These are phyloP conservation scores for Bruchidius siliquastri DNA, from an alignment of 2,888 invertebrate species.

Conservation along the genomic window DNA sequence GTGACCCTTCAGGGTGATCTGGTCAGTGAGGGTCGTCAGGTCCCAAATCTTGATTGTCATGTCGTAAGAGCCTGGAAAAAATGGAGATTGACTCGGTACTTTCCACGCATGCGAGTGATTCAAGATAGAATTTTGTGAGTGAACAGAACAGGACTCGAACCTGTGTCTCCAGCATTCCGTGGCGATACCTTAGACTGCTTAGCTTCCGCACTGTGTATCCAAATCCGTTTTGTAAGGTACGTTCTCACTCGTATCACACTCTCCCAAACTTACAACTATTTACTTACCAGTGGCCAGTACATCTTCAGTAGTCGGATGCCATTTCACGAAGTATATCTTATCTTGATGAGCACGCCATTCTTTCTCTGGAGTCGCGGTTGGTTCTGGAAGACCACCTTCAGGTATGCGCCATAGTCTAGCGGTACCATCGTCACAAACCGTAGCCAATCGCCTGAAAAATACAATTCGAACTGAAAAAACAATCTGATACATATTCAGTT, in stretches of 20 bases:
- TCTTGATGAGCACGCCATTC: conserved; percentile 77
- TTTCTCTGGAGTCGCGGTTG: conserved; percentile 69
- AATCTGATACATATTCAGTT: not conserved
- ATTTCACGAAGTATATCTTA: conserved; percentile 87
- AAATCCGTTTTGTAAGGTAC: too few species aligned
- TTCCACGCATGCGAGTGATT: too few species aligned
- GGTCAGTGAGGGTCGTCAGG: conserved; percentile 58
- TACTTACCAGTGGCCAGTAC: conserved; percentile 69
- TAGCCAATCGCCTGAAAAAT: conserved; percentile 54
- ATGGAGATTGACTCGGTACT: not conserved
- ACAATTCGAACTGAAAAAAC: not conserved
- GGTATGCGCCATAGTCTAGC: conserved; percentile 43
- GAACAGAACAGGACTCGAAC: too few species aligned
- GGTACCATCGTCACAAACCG: conserved; percentile 83
- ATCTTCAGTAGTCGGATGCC: conserved; percentile 84
- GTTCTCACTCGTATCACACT: too few species aligned
- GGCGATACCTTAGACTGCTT: too few species aligned
- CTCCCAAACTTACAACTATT: not conserved
- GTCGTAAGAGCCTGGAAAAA: conserved; percentile 67
- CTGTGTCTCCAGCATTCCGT: too few species aligned
- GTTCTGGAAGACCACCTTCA: conserved; percentile 59
- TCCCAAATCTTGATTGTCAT: conserved; percentile 88
- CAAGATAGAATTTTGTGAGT: too few species aligned
- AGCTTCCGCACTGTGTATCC: too few species aligned
- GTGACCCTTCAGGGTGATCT: conserved; percentile 68